phyloP scores from a whole-genome alignment of 2,113 vertebrate genomes.

The Mohoua ochrocephala region DNA sequence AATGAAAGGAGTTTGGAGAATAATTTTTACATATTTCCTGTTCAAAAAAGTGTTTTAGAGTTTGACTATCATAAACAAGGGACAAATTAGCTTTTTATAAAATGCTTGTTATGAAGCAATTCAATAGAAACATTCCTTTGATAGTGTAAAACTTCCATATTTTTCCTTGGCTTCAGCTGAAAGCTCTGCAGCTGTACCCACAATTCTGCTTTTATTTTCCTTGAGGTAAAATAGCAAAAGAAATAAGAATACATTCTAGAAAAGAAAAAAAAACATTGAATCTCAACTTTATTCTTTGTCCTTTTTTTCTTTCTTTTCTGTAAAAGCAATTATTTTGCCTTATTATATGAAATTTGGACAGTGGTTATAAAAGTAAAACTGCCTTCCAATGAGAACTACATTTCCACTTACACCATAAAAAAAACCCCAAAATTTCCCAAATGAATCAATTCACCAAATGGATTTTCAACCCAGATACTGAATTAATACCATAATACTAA shows the following conservation, averaged over 20 bases:
- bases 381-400: not conserved
- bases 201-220: not conserved
- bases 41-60: not conserved
- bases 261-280: not conserved
- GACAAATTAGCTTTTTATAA: not conserved
- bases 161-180: not conserved
- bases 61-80: not conserved
- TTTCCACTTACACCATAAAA: not conserved
- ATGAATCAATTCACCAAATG: not conserved
- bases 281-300: not conserved
- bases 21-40: not conserved
- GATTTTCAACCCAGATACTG: not conserved
- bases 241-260: not conserved
- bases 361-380: not conserved
- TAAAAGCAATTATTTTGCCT: not conserved
- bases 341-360: not conserved
- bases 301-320: not conserved
- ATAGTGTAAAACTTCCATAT: not conserved
- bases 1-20: not conserved
- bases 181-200: not conserved
- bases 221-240: not conserved
- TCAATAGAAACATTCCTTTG: not conserved
- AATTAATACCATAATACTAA: not conserved
- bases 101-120: not conserved
- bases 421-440: not conserved